phyloP scores from a whole-genome alignment of 2,888 invertebrate species.

The Limnephilus marmoratus region DNA sequence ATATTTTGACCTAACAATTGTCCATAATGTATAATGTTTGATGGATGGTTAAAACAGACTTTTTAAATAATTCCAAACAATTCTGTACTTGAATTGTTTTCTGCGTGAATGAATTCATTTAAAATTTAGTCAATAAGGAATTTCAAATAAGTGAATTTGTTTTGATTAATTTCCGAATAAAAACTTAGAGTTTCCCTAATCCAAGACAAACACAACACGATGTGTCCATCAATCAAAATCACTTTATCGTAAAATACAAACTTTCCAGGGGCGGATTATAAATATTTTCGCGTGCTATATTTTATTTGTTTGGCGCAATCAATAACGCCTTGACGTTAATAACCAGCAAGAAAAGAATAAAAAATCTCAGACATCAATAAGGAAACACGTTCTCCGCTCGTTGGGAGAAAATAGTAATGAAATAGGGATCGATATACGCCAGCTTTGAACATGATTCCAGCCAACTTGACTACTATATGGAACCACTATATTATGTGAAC shows the following conservation, averaged over 20 bases:
- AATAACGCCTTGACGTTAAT: conserved; percentile 43
- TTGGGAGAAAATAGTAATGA: conserved; percentile 17
- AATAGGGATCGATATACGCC: conserved; percentile 21
- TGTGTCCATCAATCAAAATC: conserved; percentile 34
- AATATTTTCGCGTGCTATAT: conserved; percentile 41
- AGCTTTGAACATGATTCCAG: not conserved
- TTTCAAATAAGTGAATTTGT: not conserved
- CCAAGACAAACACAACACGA: not conserved
- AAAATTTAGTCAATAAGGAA: not conserved
- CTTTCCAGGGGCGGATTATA: conserved; percentile 31
- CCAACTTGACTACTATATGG: not conserved
- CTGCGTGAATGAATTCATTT: not conserved
- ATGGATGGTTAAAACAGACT: not conserved
- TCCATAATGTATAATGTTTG: not conserved
- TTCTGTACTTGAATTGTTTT: not conserved
- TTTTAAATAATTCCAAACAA: not conserved
- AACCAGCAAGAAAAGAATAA: conserved; percentile 23
- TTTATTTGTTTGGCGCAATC: conserved; percentile 43
- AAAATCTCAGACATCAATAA: conserved; percentile 31
- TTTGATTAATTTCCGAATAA: not conserved
- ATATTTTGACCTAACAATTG: not conserved
- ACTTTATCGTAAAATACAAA: conserved; percentile 39
- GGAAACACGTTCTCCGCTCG: conserved; percentile 10
- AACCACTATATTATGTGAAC: not conserved
- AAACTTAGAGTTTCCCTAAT: not conserved